Percentiles rank a stretch among this genome's conserved stretches.
Evolutionary conservation across 2,113 vertebrate species (phyloP).

Genomic region (Phainopepla nitens): DNA sequence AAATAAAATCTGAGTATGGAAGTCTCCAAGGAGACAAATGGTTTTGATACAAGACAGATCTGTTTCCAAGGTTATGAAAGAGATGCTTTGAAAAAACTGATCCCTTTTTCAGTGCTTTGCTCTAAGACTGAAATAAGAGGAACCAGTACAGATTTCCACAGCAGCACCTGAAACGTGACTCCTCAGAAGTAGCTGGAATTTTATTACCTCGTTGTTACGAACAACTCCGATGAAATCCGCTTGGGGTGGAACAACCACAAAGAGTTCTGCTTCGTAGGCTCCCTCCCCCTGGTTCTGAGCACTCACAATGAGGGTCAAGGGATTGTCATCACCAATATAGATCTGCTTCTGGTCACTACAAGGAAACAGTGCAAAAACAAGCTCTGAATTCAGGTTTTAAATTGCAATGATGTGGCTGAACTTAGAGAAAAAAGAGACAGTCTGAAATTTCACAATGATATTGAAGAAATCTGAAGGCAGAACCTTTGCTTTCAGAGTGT

Average conservation of each 20-base stretch:
- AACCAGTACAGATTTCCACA: background rate
- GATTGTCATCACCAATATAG: slow-evolving; percentile 92
- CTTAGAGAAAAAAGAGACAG: background rate
- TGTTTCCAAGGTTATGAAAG: background rate
- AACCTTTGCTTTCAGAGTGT: background rate
- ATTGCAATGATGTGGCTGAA: background rate
- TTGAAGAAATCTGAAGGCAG: background rate
- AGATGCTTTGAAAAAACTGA: background rate
- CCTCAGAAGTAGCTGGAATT: background rate
- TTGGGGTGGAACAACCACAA: slow-evolving; percentile 82
- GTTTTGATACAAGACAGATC: background rate
- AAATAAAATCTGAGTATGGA: background rate
- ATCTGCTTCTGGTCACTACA: slow-evolving; percentile 88
- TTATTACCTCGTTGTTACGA: slow-evolving; percentile 87
- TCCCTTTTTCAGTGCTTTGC: background rate
- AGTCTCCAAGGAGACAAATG: background rate
- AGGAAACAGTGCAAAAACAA: background rate
- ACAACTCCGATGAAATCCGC: slow-evolving; percentile 92
- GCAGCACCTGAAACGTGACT: background rate
- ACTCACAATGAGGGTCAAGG: slow-evolving; percentile 84
- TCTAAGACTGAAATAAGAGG: background rate
- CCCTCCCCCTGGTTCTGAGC: slow-evolving; percentile 92
- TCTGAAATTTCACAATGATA: background rate
- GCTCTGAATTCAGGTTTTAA: background rate
- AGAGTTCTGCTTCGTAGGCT: slow-evolving; percentile 94